A percentile compares a stretch with the other conserved stretches of the same genome.
Evolutionary conservation across 2,888 invertebrate species (phyloP).

Genomic region (Scelioninae gen. 1): DNA sequence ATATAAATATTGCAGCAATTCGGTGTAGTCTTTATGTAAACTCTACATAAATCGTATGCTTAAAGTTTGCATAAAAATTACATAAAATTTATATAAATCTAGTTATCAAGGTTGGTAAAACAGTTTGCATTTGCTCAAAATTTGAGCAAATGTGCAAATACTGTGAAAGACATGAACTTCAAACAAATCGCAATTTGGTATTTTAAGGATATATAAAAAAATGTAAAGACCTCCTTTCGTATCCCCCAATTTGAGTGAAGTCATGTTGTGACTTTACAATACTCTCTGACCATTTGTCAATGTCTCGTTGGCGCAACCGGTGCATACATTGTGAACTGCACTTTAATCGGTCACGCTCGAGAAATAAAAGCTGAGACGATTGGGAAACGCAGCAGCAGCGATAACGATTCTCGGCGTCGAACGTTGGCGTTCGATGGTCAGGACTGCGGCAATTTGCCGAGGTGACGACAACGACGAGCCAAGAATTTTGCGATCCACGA

Average conservation of each 20-base stretch:
- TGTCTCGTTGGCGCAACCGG: constrained; percentile 42
- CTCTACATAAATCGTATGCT: too few relatives aligned
- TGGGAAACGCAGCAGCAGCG: constrained; percentile 30
- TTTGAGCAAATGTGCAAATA: too few relatives aligned
- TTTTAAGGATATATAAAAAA: too few relatives aligned
- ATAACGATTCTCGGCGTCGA: constrained; percentile 38
- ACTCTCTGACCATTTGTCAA: constrained; percentile 37
- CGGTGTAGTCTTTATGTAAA: too few relatives aligned
- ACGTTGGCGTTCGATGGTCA: constrained; percentile 1
- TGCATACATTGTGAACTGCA: constrained; percentile 39
- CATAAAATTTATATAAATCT: too few relatives aligned
- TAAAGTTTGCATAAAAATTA: too few relatives aligned
- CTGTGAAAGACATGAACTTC: too few relatives aligned
- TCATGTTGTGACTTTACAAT: constrained; percentile 22
- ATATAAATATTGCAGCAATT: too few relatives aligned
- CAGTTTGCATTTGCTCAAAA: too few relatives aligned
- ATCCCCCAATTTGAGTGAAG: not conserved
- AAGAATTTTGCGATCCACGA: constrained; percentile 32
- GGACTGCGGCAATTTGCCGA: not conserved
- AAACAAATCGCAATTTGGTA: too few relatives aligned
- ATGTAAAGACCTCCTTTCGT: too few relatives aligned
- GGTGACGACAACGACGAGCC: constrained; percentile 37
- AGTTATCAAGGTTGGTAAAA: too few relatives aligned
- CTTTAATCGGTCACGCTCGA: constrained; percentile 51
- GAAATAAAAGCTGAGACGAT: constrained; percentile 42